Percentiles rank a stretch among this genome's conserved stretches.
Conservation (phyloP, 1,140 invertebrate species). For the Drosophila repleta region DNA sequence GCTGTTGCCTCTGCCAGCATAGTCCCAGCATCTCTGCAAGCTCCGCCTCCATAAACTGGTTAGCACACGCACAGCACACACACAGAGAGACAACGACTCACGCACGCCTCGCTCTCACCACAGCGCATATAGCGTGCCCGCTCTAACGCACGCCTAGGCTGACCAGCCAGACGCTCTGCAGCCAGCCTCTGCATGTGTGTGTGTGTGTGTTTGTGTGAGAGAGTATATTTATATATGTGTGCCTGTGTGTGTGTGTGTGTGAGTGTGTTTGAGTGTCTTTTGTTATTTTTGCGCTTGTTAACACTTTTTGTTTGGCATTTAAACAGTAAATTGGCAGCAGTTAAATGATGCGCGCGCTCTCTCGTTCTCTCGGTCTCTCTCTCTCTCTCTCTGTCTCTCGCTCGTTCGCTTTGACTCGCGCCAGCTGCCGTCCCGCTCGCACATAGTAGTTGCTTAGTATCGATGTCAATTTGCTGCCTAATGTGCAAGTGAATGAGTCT, state of each 20-base stretch:
- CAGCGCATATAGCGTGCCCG: constrained; percentile 28
- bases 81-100: constrained; percentile 18
- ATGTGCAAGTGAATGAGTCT: constrained; percentile 74
- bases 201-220: constrained; percentile 38
- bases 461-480: constrained; percentile 82
- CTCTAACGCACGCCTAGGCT: constrained; percentile 26
- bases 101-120: constrained; percentile 8
- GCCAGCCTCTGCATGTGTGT: background rate
- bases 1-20: no score
- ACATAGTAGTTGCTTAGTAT: constrained; percentile 51
- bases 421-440: no score
- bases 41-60: constrained; percentile 73
- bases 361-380: constrained; percentile 9
- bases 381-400: constrained; percentile 21
- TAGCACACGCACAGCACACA: constrained; percentile 25
- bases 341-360: constrained; percentile 72
- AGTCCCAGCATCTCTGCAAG: constrained; percentile 24
- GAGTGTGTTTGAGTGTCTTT: constrained; percentile 59
- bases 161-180: constrained; percentile 5
- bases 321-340: constrained; percentile 84
- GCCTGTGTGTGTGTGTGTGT: background rate
- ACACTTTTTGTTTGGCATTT: constrained; percentile 84
- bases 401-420: no score
- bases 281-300: constrained; percentile 83
- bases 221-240: background rate